Evolutionary conservation across 2,113 vertebrate species (phyloP).

Genomic region (Meleagris gallopavo): DNA sequence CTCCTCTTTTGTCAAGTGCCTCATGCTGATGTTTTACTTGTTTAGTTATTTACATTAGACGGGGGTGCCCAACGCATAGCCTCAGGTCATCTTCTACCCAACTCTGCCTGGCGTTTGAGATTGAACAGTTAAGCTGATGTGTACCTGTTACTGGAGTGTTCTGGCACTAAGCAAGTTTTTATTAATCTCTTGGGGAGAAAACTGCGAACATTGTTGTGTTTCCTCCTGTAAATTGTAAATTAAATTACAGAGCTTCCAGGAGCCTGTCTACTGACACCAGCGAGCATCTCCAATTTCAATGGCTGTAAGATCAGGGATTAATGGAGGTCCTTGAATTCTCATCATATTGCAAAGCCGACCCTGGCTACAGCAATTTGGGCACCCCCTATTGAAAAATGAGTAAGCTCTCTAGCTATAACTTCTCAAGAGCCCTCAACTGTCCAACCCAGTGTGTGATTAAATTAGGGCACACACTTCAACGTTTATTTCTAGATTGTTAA

Average conservation of each 20-base stretch:
- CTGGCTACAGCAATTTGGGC: conserved; percentile 64
- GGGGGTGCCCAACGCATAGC: conserved; percentile 62
- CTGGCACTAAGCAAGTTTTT: background rate
- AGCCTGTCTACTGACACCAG: background rate
- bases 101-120: background rate
- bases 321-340: background rate
- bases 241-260: background rate
- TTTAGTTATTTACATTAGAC: conserved; percentile 14
- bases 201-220: background rate
- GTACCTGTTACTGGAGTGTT: background rate
- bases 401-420: conserved; percentile 13
- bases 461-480: background rate
- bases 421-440: conserved; percentile 22
- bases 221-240: background rate
- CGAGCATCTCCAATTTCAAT: background rate
- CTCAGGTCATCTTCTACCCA: conserved; percentile 10
- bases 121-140: background rate
- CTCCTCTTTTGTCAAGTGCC: conserved; percentile 46
- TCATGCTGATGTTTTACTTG: background rate
- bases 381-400: background rate
- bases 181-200: background rate
- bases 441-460: background rate
- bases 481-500: conserved; percentile 19
- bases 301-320: background rate
- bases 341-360: background rate